phyloP scores from a whole-genome alignment of 2,797 vertebrate species.

The Decapterus maruadsi region DNA sequence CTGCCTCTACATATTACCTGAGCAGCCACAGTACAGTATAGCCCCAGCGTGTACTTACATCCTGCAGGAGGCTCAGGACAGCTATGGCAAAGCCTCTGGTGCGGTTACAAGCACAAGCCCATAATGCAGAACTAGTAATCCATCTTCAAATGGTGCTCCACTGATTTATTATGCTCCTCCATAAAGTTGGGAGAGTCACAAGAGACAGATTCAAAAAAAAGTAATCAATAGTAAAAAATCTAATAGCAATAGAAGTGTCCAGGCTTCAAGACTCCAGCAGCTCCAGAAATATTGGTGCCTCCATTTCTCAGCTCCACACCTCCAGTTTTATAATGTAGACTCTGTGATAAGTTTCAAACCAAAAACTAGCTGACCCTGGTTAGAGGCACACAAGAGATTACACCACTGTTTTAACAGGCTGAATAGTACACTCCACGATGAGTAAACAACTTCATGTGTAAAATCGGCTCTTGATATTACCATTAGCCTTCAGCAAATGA shows the following conservation, averaged over 20 bases:
- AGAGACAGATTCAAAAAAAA: not conserved
- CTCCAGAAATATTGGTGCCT: conserved; percentile 1
- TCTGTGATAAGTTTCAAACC: not conserved
- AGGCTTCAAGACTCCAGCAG: not conserved
- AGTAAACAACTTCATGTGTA: conserved; percentile 5
- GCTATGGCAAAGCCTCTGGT: not conserved
- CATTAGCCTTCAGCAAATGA: not conserved
- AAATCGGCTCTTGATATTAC: conserved; percentile 12
- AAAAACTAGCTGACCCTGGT: not conserved
- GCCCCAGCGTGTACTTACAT: not conserved
- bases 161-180: not conserved
- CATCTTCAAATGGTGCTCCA: not conserved
- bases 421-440: not conserved
- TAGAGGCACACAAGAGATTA: not conserved
- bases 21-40: too few species aligned
- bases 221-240: not conserved
- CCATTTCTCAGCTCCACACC: not conserved
- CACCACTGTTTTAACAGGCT: not conserved
- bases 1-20: not conserved
- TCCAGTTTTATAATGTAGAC: not conserved
- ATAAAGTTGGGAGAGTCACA: not conserved
- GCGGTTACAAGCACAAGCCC: not conserved
- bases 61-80: not conserved
- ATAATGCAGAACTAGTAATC: not conserved
- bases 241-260: not conserved